A percentile compares a stretch with the other conserved stretches of the same genome.
These are phyloP conservation scores for Uropsilus gracilis DNA, from an alignment of 2,113 vertebrate species.

Conservation along the genomic window DNA sequence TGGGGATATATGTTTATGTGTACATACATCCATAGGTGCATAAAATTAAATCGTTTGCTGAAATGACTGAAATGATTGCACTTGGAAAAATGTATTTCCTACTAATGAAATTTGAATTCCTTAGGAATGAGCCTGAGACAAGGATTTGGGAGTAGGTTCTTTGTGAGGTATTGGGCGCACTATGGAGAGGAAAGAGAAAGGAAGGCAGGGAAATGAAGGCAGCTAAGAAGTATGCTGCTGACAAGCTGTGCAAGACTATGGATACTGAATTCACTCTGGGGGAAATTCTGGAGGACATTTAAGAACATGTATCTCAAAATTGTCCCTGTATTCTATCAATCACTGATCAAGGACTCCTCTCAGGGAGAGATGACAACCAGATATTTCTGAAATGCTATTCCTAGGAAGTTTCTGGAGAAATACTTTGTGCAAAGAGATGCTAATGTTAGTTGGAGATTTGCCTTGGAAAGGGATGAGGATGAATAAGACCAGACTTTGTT, in stretches of 20 bases:
- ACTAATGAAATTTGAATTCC: not conserved
- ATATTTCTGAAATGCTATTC: not conserved
- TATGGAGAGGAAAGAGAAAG: not conserved
- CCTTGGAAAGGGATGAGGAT: not conserved
- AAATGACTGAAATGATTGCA: not conserved
- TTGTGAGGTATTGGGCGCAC: not conserved
- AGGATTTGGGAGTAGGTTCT: not conserved
- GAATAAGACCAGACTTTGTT: not conserved
- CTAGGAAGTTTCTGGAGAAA: not conserved
- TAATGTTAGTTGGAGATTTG: not conserved
- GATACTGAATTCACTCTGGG: not conserved
- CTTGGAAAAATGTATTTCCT: not conserved
- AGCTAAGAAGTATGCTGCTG: rapidly evolving
- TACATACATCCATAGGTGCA: not conserved
- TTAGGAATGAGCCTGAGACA: not conserved
- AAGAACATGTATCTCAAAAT: not conserved
- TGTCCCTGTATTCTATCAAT: not conserved
- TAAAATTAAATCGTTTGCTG: not conserved
- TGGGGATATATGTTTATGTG: not conserved
- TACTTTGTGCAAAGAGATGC: not conserved
- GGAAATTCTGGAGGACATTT: not conserved
- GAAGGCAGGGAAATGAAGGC: not conserved
- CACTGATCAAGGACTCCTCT: not conserved
- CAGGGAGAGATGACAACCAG: not conserved
- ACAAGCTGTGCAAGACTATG: not conserved